phyloP scores from a whole-genome alignment of 1,140 invertebrate species.

The Macrocentrus cingulum region DNA sequence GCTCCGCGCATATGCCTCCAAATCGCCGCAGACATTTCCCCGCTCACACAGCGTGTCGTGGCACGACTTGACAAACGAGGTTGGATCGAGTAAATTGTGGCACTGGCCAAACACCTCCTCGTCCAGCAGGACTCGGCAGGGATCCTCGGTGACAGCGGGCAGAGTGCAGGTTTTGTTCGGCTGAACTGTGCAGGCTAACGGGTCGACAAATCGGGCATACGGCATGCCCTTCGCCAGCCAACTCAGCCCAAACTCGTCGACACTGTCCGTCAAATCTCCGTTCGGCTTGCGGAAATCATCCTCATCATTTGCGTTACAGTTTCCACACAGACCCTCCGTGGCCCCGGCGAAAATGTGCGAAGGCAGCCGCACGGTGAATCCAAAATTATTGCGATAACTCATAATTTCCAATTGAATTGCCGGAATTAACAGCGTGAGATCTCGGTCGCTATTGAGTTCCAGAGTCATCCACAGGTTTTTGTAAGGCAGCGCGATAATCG shows the following conservation, averaged over 20 bases:
- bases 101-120: conserved; percentile 70
- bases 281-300: conserved; percentile 62
- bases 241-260: conserved; percentile 63
- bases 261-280: conserved; percentile 33
- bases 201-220: conserved; percentile 31
- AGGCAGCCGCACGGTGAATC: conserved; percentile 67
- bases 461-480: conserved; percentile 52
- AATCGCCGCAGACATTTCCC: conserved; percentile 63
- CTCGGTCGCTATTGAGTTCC: conserved; percentile 41
- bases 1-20: conserved; percentile 73
- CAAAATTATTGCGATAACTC: conserved; percentile 54
- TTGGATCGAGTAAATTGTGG: conserved; percentile 70
- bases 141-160: conserved; percentile 60
- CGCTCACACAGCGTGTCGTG: conserved; percentile 67
- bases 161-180: conserved; percentile 53
- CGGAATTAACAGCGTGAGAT: conserved; percentile 54
- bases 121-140: conserved; percentile 68
- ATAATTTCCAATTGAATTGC: conserved; percentile 51
- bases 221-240: conserved; percentile 63
- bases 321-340: conserved; percentile 78
- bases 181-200: conserved; percentile 36
- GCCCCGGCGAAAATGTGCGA: conserved; percentile 72
- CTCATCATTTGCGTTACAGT: conserved; percentile 69
- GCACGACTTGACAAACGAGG: conserved; percentile 68
- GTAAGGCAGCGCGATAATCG: conserved; percentile 43